Evolutionary conservation across 2,113 vertebrate genomes (phyloP), one percentile per base, ranked within the genome.

Genomic region (Malurus melanocephalus): DNA sequence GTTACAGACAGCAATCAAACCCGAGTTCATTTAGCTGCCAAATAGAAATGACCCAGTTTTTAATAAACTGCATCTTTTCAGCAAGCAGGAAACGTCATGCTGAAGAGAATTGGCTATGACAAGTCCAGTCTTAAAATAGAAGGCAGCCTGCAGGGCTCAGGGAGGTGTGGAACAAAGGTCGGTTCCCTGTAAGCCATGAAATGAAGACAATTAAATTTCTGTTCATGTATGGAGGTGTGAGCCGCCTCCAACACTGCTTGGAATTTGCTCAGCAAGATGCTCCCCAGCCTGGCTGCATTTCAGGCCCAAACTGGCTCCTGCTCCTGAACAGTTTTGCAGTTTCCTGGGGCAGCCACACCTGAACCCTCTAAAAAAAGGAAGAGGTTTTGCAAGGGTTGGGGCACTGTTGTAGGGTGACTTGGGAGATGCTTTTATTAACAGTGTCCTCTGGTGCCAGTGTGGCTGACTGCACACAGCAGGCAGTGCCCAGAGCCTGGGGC

Each of bases 41-140:
- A 79, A n/a, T 16, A 89, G 77, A 80, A 93, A 87, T 85, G 93
- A 92, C 80, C 94, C 85, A 88, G 62, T 91, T 95, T 94, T 73
- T 86, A 68, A 81, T 53, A 76, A 93, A 68, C 80, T 87, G 77
- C 71, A 32, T 90, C 87, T 53, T 67, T 77, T 59, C 77, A 67
- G 84, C 74, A 52, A 92, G 71, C 87, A 88, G 85, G 69, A 91
- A 93, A 82, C 33, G 57, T 57, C 43, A 22, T 7, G 35, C 76
- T 89, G 86, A 94, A 69, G 85, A 91, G 88, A 93, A 94, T 75
- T 38, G 68, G 80, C 71, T 82, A 73, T 92, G 94, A 95, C 94
- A 95, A 85, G 92, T 61, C 80, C 74, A 68, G 64, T 21, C 94
- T 80, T 92, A 93, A 94, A 96, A 95, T 95, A 96, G 95, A 74